Evolutionary conservation across 37 sponge, comb jelly and placozoan genomes (phyloP).

Genomic region (Tethya wilhelma): DNA sequence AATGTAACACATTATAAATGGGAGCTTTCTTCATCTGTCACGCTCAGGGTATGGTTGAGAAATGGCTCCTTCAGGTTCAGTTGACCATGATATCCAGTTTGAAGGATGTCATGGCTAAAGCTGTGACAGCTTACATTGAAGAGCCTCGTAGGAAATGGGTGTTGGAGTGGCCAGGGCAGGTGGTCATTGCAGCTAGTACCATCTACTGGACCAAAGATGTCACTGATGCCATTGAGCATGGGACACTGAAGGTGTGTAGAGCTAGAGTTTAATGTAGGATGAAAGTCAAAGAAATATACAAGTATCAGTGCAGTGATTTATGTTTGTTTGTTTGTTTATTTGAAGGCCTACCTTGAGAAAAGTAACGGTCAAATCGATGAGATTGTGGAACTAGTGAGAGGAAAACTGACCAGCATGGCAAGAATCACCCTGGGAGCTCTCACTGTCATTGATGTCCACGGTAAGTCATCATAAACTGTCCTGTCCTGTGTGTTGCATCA

Average conservation of each 20-base stretch:
- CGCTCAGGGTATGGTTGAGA: conserved; percentile 97
- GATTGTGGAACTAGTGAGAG: conserved; percentile 95
- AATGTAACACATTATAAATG: neutral
- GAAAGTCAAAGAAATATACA: neutral
- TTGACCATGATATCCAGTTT: conserved; percentile 89
- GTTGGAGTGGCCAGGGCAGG: conserved; percentile 97
- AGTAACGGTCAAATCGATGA: conserved; percentile 91
- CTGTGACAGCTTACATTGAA: conserved; percentile 80
- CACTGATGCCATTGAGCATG: conserved; percentile 72
- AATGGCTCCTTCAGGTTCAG: conserved; percentile 96
- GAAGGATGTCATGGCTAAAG: conserved; percentile 76
- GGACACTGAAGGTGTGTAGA: conserved; percentile 60
- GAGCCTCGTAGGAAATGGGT: conserved; percentile 87
- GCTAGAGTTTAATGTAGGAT: neutral
- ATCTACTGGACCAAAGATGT: conserved; percentile 96
- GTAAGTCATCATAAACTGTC: conserved; percentile 27
- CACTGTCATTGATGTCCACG: conserved; percentile 98
- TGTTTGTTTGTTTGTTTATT: neutral
- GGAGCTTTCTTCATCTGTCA: neutral
- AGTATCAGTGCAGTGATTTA: neutral
- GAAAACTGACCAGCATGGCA: conserved; percentile 89
- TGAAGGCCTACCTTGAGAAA: conserved; percentile 78
- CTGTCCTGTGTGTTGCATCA: neutral
- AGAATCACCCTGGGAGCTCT: conserved; percentile 97
- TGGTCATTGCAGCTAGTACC: conserved; percentile 87